Conservation (phyloP, 2,888 invertebrate species). For the Tiliacea aurago region DNA sequence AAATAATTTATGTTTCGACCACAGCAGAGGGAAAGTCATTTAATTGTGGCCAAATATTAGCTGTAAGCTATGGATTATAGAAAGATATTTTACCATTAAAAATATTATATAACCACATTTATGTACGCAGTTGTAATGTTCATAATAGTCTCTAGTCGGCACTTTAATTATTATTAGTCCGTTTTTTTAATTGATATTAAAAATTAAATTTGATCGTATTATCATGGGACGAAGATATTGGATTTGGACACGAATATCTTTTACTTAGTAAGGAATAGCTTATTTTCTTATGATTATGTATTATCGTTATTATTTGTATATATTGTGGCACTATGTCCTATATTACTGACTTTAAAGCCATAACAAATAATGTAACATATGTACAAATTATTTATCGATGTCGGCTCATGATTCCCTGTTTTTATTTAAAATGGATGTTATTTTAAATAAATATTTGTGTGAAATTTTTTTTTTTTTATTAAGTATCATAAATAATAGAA, state of each 20-base stretch:
- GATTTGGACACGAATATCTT: conserved; percentile 26
- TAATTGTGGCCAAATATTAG: conserved; percentile 69
- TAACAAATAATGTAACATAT: conserved; percentile 47
- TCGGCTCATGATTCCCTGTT: conserved; percentile 60
- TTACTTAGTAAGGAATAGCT: conserved; percentile 35
- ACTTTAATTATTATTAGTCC: conserved; percentile 59
- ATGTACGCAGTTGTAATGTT: conserved; percentile 68
- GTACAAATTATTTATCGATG: conserved; percentile 59
- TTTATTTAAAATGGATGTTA: conserved; percentile 64
- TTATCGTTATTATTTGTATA: conserved; percentile 17
- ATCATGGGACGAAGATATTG: conserved; percentile 16
- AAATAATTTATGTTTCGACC: conserved; percentile 55
- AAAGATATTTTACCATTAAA: conserved; percentile 69
- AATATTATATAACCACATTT: conserved; percentile 70
- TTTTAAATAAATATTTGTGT: conserved; percentile 70
- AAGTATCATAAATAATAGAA: conserved; percentile 37
- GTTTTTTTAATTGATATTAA: conserved; percentile 40
- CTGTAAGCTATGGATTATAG: conserved; percentile 50
- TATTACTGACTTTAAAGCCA: conserved; percentile 39
- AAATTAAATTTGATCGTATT: conserved; percentile 11
- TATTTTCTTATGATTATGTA: conserved; percentile 40
- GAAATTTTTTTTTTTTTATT: conserved; percentile 71
- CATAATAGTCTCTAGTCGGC: conserved; percentile 70
- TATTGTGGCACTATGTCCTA: conserved; percentile 36
- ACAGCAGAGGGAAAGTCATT: conserved; percentile 71